Conservation (phyloP, 2,888 invertebrate species). For the Hedychridium roseum region DNA sequence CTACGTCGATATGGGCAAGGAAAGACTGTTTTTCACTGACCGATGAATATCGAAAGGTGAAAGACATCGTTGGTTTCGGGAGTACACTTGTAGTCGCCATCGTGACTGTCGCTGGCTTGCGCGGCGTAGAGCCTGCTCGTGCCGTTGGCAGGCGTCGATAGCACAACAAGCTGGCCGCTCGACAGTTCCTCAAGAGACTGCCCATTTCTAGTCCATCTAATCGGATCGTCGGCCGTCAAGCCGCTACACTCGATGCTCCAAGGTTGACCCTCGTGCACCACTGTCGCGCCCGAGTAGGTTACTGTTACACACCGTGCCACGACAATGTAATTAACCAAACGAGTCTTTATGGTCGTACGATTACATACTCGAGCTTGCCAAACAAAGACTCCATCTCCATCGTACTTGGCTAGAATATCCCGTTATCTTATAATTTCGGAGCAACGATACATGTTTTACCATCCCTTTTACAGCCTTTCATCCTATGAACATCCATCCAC, state of each 20-base stretch:
- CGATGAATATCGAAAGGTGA: constrained; percentile 49
- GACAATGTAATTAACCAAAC: neutral
- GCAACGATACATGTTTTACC: no score
- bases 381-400: no score
- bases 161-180: constrained; percentile 43
- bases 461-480: no score
- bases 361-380: no score
- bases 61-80: constrained; percentile 38
- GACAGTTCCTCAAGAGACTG: constrained; percentile 46
- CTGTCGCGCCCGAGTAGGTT: constrained; percentile 43
- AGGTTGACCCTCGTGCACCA: constrained; percentile 45
- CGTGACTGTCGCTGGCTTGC: constrained; percentile 48
- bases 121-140: constrained; percentile 36
- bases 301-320: constrained; percentile 28
- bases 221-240: constrained; percentile 36
- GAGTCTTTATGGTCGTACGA: neutral
- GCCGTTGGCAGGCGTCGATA: constrained; percentile 25
- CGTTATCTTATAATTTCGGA: no score
- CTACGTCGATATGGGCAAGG: no score
- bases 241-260: constrained; percentile 56
- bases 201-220: constrained; percentile 57
- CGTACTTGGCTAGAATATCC: no score
- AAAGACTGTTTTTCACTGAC: no score
- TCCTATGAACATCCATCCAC: no score
- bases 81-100: constrained; percentile 56